These are phyloP conservation scores for Apodemia mormo DNA, from an alignment of 2,888 invertebrate genomes.

Conservation along the genomic window DNA sequence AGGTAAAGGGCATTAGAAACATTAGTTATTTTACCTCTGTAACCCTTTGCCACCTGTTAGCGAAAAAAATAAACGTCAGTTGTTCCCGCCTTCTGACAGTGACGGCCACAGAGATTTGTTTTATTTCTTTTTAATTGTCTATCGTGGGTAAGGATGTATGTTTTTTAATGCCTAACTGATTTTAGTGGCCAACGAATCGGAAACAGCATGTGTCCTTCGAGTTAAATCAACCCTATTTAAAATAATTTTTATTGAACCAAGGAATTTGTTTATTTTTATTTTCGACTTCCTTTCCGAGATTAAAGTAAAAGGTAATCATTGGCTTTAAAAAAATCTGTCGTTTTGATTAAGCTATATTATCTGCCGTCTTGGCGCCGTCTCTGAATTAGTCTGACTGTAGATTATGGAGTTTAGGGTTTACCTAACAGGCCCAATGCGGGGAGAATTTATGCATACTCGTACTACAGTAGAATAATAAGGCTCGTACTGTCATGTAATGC, in stretches of 20 bases:
- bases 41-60: constrained; percentile 71
- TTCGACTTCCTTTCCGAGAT: constrained; percentile 27
- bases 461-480: too few species aligned
- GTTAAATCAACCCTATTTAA: constrained; percentile 55
- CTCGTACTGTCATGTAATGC: too few species aligned
- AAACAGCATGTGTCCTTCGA: constrained; percentile 74
- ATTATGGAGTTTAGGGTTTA: too few species aligned
- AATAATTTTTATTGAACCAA: constrained; percentile 63
- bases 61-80: constrained; percentile 64
- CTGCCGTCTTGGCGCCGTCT: too few species aligned
- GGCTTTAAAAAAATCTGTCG: too few species aligned
- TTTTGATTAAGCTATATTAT: too few species aligned
- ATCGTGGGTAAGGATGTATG: constrained; percentile 53
- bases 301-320: not conserved
- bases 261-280: constrained; percentile 33
- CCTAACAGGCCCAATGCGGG: too few species aligned
- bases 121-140: constrained; percentile 81
- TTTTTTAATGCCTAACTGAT: constrained; percentile 70
- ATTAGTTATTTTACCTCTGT: constrained; percentile 51
- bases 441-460: too few species aligned
- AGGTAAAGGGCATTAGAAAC: constrained; percentile 54
- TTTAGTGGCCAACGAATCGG: constrained; percentile 65
- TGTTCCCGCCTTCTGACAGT: constrained; percentile 61
- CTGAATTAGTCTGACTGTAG: too few species aligned
- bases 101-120: constrained; percentile 72